Evolutionary conservation across 2,888 invertebrate genomes (phyloP).

Genomic region (Nasonia oneida): DNA sequence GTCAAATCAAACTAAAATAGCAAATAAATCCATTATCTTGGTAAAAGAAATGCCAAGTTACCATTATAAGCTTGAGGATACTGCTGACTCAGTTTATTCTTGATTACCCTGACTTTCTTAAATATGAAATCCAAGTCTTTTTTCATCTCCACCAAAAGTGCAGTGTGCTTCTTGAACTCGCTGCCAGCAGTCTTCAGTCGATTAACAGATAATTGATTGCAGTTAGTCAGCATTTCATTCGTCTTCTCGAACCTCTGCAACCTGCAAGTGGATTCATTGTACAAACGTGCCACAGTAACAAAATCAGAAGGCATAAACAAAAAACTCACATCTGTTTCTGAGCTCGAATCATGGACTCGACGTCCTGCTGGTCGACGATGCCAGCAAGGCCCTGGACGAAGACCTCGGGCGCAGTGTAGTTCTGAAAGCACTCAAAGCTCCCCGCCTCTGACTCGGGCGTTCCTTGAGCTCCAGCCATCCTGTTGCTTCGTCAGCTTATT

Average conservation of each 20-base stretch:
- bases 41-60: slow-evolving; percentile 59
- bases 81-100: slow-evolving; percentile 86
- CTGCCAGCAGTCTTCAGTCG: slow-evolving; percentile 91
- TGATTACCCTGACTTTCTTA: slow-evolving; percentile 92
- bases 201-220: slow-evolving; percentile 94
- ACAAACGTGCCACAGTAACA: neutral
- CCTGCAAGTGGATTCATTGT: slow-evolving; percentile 50
- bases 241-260: slow-evolving; percentile 94
- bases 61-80: slow-evolving; percentile 78
- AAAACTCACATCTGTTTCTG: slow-evolving; percentile 93
- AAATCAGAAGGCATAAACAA: slow-evolving; percentile 12
- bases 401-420: slow-evolving; percentile 93
- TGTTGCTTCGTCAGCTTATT: slow-evolving; percentile 18
- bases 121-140: slow-evolving; percentile 97
- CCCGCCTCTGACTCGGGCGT: slow-evolving; percentile 80
- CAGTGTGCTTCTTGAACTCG: slow-evolving; percentile 95
- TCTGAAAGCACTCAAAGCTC: slow-evolving; percentile 93
- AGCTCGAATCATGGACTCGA: slow-evolving; percentile 92
- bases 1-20: neutral
- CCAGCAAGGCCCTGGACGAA: slow-evolving; percentile 96
- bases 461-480: slow-evolving; percentile 77
- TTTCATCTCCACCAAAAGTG: slow-evolving; percentile 92
- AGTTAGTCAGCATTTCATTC: slow-evolving; percentile 99
- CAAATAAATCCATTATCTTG: neutral
- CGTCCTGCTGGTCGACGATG: slow-evolving; percentile 94